Base-by-base conservation (phyloP, 2,888 invertebrate genomes). In the Limnephilus lunatus region DNA sequence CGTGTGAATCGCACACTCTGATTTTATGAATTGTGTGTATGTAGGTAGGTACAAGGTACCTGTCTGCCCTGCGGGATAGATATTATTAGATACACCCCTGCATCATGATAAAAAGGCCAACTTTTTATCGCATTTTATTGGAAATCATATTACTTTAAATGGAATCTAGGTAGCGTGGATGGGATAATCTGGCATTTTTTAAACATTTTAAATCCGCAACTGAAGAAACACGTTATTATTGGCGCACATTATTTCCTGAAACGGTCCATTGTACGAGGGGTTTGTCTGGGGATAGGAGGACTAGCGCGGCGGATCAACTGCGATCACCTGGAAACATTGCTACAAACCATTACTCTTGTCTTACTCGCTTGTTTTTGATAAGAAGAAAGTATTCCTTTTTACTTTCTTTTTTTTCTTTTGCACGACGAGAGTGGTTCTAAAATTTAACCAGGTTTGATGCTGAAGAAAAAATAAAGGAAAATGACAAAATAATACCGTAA, bases 161-260 rank as follows among this genome's bases (percentile, higher is more conserved):
- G 86, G 30, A 48, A 44, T 39, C 44, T 48, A n/a, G n/a, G 86
- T 44, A 86, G 44, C n/a, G 86, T 39, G 19, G 44, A 30, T 44
- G 86, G 86, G 86, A 48, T 86, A 86, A 86, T 86, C 48, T 44
- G 86, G 25, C 68, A n/a, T 44, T 86, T 86, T 83, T 86, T 85
- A 39, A 44, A 39, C 44, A n/a, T 48, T 86, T 86, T 86, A 86
- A 86, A 86, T 86, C 39, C 86, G 86, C 86, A 86, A 86, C 86
- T 86, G 86, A 86, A 86, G 86, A 86, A 86, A 86, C 44, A 86
- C 53, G 25, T 32, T 68, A n/a, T 68, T 68, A 68, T 68, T 68
- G 68, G 68, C 68, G 25, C 68, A 11, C n/a, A 68, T 68, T 68
- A 68, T 68, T 68, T 68, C 25, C 25, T 25, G 25, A 25, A 25